Conservation (phyloP, 2,888 invertebrate genomes). For the Sepioteuthis lessoniana region DNA sequence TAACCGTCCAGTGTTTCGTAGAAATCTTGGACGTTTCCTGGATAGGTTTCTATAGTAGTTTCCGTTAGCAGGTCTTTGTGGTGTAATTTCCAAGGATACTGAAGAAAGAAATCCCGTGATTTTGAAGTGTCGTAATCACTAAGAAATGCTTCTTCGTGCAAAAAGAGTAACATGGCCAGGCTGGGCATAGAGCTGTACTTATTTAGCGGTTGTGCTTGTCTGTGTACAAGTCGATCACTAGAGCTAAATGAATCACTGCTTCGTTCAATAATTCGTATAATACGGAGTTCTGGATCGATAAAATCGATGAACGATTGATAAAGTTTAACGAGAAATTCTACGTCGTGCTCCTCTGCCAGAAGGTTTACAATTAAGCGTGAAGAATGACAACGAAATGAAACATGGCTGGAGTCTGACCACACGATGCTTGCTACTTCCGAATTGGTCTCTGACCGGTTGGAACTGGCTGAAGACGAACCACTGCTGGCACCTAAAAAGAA, state of each 20-base stretch:
- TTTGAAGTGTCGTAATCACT: neutral
- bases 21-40: slow-evolving; percentile 37
- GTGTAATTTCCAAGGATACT: slow-evolving; percentile 45
- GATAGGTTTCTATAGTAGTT: neutral
- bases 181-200: neutral
- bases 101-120: neutral
- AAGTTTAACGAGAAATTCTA: neutral
- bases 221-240: neutral
- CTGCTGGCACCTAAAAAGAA: neutral
- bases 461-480: neutral
- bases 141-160: neutral
- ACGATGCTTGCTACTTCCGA: neutral
- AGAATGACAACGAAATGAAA: neutral
- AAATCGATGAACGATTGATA: slow-evolving; percentile 36
- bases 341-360: neutral
- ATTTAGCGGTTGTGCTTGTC: neutral
- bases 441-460: neutral
- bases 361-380: neutral
- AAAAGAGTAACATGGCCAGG: neutral
- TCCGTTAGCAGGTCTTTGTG: neutral
- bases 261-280: neutral
- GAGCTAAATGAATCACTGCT: neutral
- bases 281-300: slow-evolving; percentile 1
- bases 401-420: neutral
- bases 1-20: neutral